Evolutionary conservation across 2,797 vertebrate species (phyloP).

Genomic region (Ptychadena robeensis): DNA sequence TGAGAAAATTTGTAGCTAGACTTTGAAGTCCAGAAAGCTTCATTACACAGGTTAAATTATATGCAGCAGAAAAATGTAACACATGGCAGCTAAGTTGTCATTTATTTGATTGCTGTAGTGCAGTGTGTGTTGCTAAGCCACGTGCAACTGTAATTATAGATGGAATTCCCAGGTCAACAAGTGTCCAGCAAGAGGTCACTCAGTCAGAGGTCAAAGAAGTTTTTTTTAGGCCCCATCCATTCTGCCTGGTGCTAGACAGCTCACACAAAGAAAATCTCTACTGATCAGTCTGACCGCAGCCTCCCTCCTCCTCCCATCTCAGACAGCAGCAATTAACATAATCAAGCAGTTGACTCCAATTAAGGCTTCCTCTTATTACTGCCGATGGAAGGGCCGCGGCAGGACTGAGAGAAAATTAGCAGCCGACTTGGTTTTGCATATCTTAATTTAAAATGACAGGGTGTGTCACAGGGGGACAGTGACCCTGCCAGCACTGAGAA

Average conservation of each 20-base stretch:
- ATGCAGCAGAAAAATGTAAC: constrained; percentile 4
- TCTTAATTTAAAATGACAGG: constrained; percentile 99
- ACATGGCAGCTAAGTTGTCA: constrained; percentile 30
- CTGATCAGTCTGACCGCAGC: constrained; percentile 72
- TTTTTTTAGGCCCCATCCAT: constrained; percentile 64
- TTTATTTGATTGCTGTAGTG: constrained; percentile 38
- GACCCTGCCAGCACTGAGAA: constrained; percentile 89
- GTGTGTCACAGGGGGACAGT: constrained; percentile 89
- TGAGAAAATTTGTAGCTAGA: constrained; percentile 36
- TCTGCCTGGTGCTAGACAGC: constrained; percentile 65
- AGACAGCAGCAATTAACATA: constrained; percentile 98
- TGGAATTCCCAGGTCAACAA: constrained; percentile 72
- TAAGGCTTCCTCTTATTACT: constrained; percentile 72
- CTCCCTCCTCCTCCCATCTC: constrained; percentile 73
- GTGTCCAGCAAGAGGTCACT: constrained; percentile 70
- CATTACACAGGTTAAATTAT: constrained; percentile 37
- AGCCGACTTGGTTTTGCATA: constrained; percentile 88
- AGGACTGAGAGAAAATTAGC: constrained; percentile 81
- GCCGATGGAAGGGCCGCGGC: constrained; percentile 68
- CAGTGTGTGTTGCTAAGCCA: constrained; percentile 51
- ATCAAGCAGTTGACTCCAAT: constrained; percentile 90
- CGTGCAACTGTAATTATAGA: constrained; percentile 57
- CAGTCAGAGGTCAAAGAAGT: constrained; percentile 70
- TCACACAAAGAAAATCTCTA: constrained; percentile 71
- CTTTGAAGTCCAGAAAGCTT: constrained; percentile 27